These are phyloP conservation scores for Acleris sparsana DNA, from an alignment of 2,888 invertebrate genomes.

Conservation along the genomic window DNA sequence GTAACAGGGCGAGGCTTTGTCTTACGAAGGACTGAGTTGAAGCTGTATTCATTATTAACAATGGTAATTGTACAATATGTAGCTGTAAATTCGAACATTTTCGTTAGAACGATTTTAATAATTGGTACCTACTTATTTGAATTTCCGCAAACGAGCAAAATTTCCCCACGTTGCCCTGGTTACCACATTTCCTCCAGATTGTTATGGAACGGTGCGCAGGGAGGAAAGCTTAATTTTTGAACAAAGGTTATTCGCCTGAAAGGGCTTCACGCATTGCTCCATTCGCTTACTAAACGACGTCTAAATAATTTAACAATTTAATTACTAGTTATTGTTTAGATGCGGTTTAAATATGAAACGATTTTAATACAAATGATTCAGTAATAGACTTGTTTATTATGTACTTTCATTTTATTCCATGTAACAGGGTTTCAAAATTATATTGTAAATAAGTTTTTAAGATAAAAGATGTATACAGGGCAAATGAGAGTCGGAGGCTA, in stretches of 20 bases:
- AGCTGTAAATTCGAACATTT: slow-evolving; percentile 31
- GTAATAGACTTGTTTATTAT: background rate
- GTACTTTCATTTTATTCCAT: background rate
- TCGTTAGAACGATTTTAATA: background rate
- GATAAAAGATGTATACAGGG: slow-evolving; percentile 21
- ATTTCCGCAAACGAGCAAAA: background rate
- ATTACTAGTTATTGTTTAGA: too few relatives aligned
- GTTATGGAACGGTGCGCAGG: too few relatives aligned
- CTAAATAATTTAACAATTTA: too few relatives aligned
- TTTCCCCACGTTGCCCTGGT: too few relatives aligned
- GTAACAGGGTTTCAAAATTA: background rate
- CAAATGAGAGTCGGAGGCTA: slow-evolving; percentile 45
- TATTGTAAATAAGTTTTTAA: background rate
- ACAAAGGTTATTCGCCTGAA: too few relatives aligned
- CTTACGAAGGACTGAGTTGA: slow-evolving; percentile 46
- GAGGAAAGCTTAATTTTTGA: too few relatives aligned
- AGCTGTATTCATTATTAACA: slow-evolving; percentile 47
- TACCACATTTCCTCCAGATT: too few relatives aligned
- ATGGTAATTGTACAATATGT: slow-evolving; percentile 45
- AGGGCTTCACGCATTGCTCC: too few relatives aligned
- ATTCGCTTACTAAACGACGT: too few relatives aligned
- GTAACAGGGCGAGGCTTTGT: slow-evolving; percentile 55
- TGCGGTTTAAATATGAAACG: too few relatives aligned
- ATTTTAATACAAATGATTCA: background rate
- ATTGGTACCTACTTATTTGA: background rate